phyloP scores from a whole-genome alignment of 2,797 vertebrate species.

The Bradypodion ventrale region DNA sequence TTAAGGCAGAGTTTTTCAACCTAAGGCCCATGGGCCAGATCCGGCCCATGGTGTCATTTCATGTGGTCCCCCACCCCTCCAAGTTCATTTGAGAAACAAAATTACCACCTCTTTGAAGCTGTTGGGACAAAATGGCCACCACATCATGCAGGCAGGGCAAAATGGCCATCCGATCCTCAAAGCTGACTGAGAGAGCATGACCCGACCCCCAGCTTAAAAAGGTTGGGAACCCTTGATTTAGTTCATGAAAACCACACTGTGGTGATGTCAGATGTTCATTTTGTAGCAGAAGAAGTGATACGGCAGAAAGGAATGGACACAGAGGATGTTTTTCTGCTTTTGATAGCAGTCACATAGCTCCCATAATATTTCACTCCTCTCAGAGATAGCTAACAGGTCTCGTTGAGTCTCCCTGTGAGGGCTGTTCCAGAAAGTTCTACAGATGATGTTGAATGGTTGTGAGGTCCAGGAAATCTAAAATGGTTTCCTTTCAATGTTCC shows the following conservation, averaged over 20 bases:
- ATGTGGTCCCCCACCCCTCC: too few species aligned
- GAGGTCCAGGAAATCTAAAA: slow-evolving; percentile 55
- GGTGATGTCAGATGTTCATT: background rate
- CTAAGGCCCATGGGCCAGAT: too few species aligned
- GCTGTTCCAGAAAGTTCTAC: background rate
- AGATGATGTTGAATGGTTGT: slow-evolving; percentile 56
- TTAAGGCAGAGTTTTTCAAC: too few species aligned
- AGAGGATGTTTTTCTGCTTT: background rate
- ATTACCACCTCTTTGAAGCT: too few species aligned
- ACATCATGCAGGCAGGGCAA: too few species aligned
- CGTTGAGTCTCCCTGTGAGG: background rate
- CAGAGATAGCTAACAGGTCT: background rate
- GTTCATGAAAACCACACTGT: background rate
- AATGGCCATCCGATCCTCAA: too few species aligned
- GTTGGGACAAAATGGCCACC: too few species aligned
- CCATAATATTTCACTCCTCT: background rate
- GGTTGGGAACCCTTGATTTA: too few species aligned
- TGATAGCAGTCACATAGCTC: background rate
- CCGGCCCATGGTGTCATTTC: too few species aligned
- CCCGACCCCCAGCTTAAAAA: too few species aligned
- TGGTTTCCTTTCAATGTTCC: slow-evolving; percentile 60
- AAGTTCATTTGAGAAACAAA: too few species aligned
- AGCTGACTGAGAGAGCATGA: too few species aligned
- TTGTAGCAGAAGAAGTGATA: background rate
- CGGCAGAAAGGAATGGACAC: background rate